Conservation (phyloP, 1,140 invertebrate genomes). For the Hypsibius dujardini region DNA sequence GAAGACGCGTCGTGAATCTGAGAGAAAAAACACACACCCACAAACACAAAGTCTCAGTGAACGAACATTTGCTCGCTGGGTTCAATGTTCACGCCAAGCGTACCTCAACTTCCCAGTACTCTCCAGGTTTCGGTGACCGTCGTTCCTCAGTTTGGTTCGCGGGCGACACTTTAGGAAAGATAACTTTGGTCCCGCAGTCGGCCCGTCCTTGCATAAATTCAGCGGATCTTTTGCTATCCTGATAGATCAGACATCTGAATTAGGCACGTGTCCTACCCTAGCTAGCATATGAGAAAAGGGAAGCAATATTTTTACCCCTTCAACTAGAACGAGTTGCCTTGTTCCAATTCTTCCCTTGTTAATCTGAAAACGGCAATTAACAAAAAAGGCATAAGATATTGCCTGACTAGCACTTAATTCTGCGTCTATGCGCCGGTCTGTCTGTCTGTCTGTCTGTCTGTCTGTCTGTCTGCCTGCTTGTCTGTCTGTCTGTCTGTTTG, state of each 20-base stretch:
- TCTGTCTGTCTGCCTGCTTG: no score
- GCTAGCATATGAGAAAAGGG: conserved; percentile 10
- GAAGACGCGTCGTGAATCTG: background rate
- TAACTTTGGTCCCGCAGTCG: conserved; percentile 65
- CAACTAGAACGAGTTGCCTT: conserved; percentile 59
- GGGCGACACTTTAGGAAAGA: conserved; percentile 45
- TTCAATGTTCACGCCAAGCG: no score
- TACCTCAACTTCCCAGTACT: conserved; percentile 57
- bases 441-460: no score
- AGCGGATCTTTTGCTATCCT: conserved; percentile 47
- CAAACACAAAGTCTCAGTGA: no score
- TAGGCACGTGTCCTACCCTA: no score
- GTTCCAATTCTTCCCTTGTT: conserved; percentile 49
- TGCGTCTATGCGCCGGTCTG: background rate
- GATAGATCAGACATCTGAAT: conserved; percentile 17
- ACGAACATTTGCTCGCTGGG: no score
- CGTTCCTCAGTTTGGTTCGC: conserved; percentile 4
- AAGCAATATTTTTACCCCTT: conserved; percentile 46
- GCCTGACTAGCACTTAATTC: background rate
- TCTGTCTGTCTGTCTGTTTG: no score
- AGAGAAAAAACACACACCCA: background rate
- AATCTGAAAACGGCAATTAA: conserved; percentile 30
- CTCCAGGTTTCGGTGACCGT: conserved; percentile 41
- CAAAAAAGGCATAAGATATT: no score
- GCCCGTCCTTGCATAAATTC: conserved; percentile 52